Evolutionary conservation across 2,797 vertebrate genomes (phyloP).

Genomic region (Scolopax rusticola): DNA sequence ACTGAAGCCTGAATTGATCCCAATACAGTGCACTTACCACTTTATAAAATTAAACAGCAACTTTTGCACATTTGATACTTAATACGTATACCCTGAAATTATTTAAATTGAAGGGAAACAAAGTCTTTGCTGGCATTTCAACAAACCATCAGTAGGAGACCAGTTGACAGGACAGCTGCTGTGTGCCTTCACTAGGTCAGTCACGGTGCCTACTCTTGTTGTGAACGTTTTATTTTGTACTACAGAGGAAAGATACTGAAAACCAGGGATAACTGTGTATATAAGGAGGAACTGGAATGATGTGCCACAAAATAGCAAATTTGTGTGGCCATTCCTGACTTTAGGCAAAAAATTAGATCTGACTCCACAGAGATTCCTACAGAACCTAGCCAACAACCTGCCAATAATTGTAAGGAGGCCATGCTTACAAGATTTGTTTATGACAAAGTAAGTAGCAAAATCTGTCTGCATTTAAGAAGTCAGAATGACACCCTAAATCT

Average conservation of each 20-base stretch:
- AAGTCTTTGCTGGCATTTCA: background rate
- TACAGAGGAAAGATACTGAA: background rate
- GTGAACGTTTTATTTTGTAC: background rate
- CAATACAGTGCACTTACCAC: background rate
- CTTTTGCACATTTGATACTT: background rate
- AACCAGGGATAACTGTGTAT: rapidly evolving
- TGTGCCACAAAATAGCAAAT: background rate
- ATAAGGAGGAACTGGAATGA: background rate
- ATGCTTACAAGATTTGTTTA: background rate
- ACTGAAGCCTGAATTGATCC: background rate
- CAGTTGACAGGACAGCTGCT: background rate
- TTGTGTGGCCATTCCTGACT: background rate
- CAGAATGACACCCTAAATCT: background rate
- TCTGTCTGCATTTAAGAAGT: background rate
- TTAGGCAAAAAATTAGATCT: background rate
- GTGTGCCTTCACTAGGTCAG: background rate
- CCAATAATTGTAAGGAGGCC: background rate
- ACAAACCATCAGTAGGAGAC: background rate
- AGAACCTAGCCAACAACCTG: background rate
- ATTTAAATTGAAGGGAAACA: background rate
- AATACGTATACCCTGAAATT: background rate
- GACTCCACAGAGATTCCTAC: background rate
- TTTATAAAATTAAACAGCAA: background rate
- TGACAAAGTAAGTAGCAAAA: background rate
- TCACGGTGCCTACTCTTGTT: background rate